Conservation (phyloP, 2,888 invertebrate genomes). For the Orthosia incerta region DNA sequence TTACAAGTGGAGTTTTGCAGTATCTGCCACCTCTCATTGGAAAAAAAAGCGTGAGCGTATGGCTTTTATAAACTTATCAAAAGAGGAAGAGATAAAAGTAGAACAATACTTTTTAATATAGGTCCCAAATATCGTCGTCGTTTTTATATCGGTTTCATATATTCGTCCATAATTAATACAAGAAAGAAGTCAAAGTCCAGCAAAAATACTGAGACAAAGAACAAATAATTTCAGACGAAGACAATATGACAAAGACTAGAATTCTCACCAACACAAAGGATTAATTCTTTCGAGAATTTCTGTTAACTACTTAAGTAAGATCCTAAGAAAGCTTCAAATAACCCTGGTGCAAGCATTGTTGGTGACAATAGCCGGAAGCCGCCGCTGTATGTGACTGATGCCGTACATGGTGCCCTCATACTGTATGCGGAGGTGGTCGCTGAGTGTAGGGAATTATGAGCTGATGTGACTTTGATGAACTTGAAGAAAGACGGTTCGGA, state of each 20-base stretch:
- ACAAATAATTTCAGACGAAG: background rate
- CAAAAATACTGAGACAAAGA: background rate
- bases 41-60: too few relatives aligned
- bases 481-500: slow-evolving; percentile 20
- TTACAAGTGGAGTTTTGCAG: too few relatives aligned
- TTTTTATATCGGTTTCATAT: too few relatives aligned
- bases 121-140: too few relatives aligned
- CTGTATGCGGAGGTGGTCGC: slow-evolving; percentile 45
- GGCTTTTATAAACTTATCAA: background rate
- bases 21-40: too few relatives aligned
- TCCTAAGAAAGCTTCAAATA: slow-evolving; percentile 49
- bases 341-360: slow-evolving; percentile 47
- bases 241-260: background rate
- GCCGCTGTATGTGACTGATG: slow-evolving; percentile 16
- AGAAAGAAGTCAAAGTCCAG: too few relatives aligned
- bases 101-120: too few relatives aligned
- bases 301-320: slow-evolving; percentile 3
- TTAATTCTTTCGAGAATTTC: slow-evolving; percentile 30
- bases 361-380: slow-evolving; percentile 68
- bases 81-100: background rate
- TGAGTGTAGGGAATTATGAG: slow-evolving; percentile 45
- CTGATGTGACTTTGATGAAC: slow-evolving; percentile 39
- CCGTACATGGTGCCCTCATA: slow-evolving; percentile 56
- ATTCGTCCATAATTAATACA: background rate
- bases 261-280: slow-evolving; percentile 7